These are phyloP conservation scores for Dipus sagitta DNA, from an alignment of 2,797 vertebrate species.

Conservation along the genomic window DNA sequence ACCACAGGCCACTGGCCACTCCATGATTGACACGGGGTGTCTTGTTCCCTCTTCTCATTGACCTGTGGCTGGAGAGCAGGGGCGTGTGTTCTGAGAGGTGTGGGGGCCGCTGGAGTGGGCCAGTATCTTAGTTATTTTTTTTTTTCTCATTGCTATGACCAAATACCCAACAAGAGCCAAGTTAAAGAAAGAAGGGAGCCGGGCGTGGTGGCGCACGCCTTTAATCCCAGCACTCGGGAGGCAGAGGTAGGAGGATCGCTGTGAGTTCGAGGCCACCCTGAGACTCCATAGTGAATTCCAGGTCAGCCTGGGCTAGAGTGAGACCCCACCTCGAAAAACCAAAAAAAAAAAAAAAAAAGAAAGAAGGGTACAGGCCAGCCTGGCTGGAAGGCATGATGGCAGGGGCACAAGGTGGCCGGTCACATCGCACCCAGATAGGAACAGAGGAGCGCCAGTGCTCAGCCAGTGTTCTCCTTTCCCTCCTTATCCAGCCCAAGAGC, in stretches of 20 bases:
- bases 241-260: no score
- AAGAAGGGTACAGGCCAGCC: background rate
- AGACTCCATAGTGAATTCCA: no score
- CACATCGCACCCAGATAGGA: background rate
- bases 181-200: background rate
- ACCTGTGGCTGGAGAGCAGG: background rate
- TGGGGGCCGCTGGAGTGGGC: accelerated
- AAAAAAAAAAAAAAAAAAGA: no score
- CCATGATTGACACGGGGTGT: background rate
- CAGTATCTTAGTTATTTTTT: no score
- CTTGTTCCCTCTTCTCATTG: background rate
- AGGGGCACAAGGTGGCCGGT: no score
- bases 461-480: background rate
- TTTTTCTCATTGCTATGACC: background rate
- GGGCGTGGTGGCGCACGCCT: no score
- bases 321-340: no score
- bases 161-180: background rate
- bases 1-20: no score
- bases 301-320: no score
- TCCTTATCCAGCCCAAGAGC: background rate
- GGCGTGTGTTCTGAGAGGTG: background rate
- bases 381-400: background rate
- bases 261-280: no score
- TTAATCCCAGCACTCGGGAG: no score
- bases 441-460: no score